A percentile compares a stretch with the other conserved stretches of the same genome.
Evolutionary conservation across 2,888 invertebrate species (phyloP).

Genomic region (Ennomos fuscantarius): DNA sequence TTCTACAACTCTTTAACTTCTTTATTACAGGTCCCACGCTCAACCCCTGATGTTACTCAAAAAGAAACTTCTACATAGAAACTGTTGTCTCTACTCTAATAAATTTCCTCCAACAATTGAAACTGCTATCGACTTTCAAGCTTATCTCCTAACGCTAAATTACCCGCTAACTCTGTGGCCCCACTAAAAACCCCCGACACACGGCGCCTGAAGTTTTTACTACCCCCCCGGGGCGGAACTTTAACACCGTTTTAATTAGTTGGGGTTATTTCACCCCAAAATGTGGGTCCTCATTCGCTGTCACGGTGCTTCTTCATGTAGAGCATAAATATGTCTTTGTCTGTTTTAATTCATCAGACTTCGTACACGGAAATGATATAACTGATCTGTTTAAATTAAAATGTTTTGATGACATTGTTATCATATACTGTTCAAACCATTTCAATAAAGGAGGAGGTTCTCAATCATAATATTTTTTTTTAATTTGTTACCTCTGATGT

Average conservation of each 20-base stretch:
- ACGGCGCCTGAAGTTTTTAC: slow-evolving; percentile 58
- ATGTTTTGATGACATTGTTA: too few relatives aligned
- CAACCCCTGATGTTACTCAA: neutral
- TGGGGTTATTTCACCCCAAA: slow-evolving; percentile 55
- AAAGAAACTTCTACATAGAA: neutral
- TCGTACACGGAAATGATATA: neutral
- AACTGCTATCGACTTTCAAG: slow-evolving; percentile 1
- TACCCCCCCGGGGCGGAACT: slow-evolving; percentile 56
- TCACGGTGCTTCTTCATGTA: slow-evolving; percentile 28
- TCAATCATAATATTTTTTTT: too few relatives aligned
- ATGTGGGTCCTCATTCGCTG: slow-evolving; percentile 47
- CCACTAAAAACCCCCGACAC: slow-evolving; percentile 34
- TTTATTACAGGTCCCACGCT: too few relatives aligned
- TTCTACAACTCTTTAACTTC: too few relatives aligned
- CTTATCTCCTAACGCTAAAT: slow-evolving; percentile 2
- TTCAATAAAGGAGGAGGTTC: too few relatives aligned
- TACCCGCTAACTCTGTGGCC: slow-evolving; percentile 30
- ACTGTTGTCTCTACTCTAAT: too few relatives aligned
- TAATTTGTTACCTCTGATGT: too few relatives aligned
- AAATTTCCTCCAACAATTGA: neutral
- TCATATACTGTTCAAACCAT: too few relatives aligned
- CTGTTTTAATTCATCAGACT: slow-evolving; percentile 7
- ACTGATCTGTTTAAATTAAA: too few relatives aligned
- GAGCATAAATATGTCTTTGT: slow-evolving; percentile 27
- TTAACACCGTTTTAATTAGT: slow-evolving; percentile 67